Evolutionary conservation across 2,888 invertebrate species (phyloP).

Genomic region (Rhogogaster chlorosoma): DNA sequence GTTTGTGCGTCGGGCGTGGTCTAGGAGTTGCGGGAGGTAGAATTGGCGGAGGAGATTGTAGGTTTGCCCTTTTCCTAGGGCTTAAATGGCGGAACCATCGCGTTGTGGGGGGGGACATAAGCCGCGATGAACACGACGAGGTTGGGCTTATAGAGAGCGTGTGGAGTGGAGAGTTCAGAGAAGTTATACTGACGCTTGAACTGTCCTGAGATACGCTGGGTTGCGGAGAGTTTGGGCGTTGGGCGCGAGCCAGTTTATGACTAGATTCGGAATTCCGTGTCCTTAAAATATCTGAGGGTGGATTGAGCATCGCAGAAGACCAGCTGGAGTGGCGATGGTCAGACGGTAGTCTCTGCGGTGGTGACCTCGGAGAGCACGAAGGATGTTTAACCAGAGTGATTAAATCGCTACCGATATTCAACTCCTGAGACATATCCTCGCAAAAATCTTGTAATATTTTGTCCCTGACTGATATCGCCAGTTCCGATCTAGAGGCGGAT

Average conservation of each 20-base stretch:
- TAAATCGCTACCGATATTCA: slow-evolving; percentile 74
- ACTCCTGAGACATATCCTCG: slow-evolving; percentile 74
- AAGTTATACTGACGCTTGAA: slow-evolving; percentile 64
- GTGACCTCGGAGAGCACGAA: slow-evolving; percentile 74
- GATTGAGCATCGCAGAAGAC: slow-evolving; percentile 70
- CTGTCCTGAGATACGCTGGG: slow-evolving; percentile 71
- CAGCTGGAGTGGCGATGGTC: slow-evolving; percentile 70
- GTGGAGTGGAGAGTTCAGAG: slow-evolving; percentile 72
- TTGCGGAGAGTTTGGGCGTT: slow-evolving; percentile 71
- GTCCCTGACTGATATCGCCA: slow-evolving; percentile 73
- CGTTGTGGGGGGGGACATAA: slow-evolving; percentile 74
- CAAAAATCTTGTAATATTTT: slow-evolving; percentile 76
- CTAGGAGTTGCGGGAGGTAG: slow-evolving; percentile 65
- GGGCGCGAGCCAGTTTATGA: slow-evolving; percentile 64
- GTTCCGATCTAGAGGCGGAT: slow-evolving; percentile 55
- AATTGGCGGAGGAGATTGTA: slow-evolving; percentile 71
- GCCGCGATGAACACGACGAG: slow-evolving; percentile 71
- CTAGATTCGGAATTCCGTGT: slow-evolving; percentile 75
- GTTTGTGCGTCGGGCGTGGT: slow-evolving; percentile 72
- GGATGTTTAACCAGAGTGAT: slow-evolving; percentile 76
- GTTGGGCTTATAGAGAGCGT: slow-evolving; percentile 72
- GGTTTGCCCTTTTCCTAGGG: slow-evolving; percentile 69
- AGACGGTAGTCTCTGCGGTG: slow-evolving; percentile 73
- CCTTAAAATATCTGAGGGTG: slow-evolving; percentile 73
- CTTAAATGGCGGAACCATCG: slow-evolving; percentile 69